Base-by-base conservation (phyloP, 2,888 invertebrate genomes). In the Bembecia ichneumoniformis region DNA sequence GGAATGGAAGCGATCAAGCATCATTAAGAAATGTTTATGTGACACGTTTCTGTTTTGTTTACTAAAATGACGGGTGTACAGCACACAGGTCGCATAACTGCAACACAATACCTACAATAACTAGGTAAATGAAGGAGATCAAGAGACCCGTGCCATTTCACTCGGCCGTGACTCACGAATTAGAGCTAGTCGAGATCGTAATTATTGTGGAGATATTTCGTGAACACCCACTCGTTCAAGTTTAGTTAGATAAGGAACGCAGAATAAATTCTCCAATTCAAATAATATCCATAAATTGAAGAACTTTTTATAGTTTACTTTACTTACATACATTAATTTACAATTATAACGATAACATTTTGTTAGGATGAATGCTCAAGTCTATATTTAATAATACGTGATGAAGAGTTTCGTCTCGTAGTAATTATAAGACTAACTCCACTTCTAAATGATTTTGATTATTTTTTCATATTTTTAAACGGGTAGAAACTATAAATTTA, bases 161-260 rank as follows among this genome's bases (percentile, higher is more conserved):
- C 75, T 70, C 66, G 71, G 66, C 79, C 84, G 86, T 84, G 86
- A 84, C 82, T 83, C 86, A 86, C 84, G 84, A 84, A 83, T 83
- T 83, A 84, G 82, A 83, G 69, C 82, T 80, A 58, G 71, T 65
- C 71, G 79, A 82, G 80, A 72, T 77, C 79, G 82, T 84, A 82
- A 46, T 46, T 83, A 84, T 71, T 67, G 69, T 66, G 67, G 66
- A 75, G 71, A 71, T 77, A 81, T 79, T 78, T 78, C 76, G 80
- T 80, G 82, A 71, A 74, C 75, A 76, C 74, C 76, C 75, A 77
- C 73, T 71, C 70, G 58, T 65, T 58, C 64, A 62, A 61, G 60
- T 51, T n/a, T 13, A 46, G 52, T 64, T 63, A 68, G 70, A 68
- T 68, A 68, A 66, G 56, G 60, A 71, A 74, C 66, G 64, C 71